These are phyloP conservation scores for Rhynchophorus ferrugineus DNA, from an alignment of 1,140 invertebrate genomes.

Conservation along the genomic window DNA sequence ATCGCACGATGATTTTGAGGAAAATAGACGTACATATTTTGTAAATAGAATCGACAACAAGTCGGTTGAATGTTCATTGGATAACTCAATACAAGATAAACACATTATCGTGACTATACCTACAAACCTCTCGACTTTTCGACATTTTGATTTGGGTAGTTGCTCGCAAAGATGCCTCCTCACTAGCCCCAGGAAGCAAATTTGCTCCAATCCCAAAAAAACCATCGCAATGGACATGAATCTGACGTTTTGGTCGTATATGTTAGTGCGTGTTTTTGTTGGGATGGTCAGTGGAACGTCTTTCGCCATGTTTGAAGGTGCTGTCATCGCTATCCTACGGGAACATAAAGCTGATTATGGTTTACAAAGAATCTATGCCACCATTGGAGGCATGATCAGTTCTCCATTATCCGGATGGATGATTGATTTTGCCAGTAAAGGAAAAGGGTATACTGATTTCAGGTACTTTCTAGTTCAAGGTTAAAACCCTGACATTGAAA, in stretches of 20 bases:
- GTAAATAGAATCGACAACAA: constrained; percentile 17
- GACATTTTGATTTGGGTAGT: constrained; percentile 31
- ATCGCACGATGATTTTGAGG: constrained; percentile 29
- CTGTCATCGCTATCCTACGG: constrained; percentile 68
- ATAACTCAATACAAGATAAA: constrained; percentile 16
- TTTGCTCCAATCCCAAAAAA: constrained; percentile 55
- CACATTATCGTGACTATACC: constrained; percentile 37
- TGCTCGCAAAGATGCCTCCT: constrained; percentile 47
- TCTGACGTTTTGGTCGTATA: constrained; percentile 69
- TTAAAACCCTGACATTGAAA: neutral
- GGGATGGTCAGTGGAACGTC: constrained; percentile 65
- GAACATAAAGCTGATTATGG: constrained; percentile 75
- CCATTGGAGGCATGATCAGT: constrained; percentile 70
- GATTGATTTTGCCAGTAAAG: constrained; percentile 58
- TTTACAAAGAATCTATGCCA: constrained; percentile 69
- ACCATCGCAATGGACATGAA: constrained; percentile 53
- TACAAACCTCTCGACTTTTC: constrained; percentile 27
- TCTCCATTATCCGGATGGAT: constrained; percentile 68
- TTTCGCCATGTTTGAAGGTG: constrained; percentile 77
- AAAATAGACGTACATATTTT: constrained; percentile 26
- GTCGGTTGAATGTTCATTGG: constrained; percentile 16
- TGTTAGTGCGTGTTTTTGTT: constrained; percentile 64
- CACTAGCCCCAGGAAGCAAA: constrained; percentile 45
- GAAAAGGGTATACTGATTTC: constrained; percentile 61
- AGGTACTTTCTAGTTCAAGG: constrained; percentile 43